These are phyloP conservation scores for Sciurus niger DNA, from an alignment of 2,113 vertebrate species.

Conservation along the genomic window DNA sequence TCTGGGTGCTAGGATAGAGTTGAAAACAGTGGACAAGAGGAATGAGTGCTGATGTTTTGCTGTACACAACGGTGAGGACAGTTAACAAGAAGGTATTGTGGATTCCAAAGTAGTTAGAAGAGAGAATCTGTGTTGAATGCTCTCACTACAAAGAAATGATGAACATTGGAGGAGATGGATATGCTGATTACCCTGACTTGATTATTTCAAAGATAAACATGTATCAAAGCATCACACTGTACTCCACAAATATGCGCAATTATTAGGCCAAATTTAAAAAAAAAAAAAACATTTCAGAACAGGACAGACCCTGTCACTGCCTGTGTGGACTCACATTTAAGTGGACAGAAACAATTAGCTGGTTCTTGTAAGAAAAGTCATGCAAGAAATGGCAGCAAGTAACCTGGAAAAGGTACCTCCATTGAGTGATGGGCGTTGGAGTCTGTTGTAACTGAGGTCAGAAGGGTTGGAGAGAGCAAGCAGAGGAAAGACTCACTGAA, in stretches of 20 bases:
- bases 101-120: neutral
- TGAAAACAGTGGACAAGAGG: neutral
- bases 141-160: neutral
- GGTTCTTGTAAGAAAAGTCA: neutral
- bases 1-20: neutral
- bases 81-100: neutral
- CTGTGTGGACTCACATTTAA: neutral
- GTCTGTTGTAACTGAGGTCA: neutral
- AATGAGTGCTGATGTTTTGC: fast-evolving
- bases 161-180: neutral
- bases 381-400: neutral
- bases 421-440: fast-evolving
- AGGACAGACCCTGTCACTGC: neutral
- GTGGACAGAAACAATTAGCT: neutral
- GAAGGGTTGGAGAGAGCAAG: no score
- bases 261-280: no score
- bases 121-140: neutral
- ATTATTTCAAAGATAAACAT: neutral
- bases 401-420: neutral
- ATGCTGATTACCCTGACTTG: no score
- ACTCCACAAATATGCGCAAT: no score
- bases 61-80: neutral
- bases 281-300: neutral
- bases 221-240: no score
- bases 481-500: neutral